Evolutionary conservation across 2,113 vertebrate species (phyloP).

Genomic region (Mesembrinibis cayennensis): DNA sequence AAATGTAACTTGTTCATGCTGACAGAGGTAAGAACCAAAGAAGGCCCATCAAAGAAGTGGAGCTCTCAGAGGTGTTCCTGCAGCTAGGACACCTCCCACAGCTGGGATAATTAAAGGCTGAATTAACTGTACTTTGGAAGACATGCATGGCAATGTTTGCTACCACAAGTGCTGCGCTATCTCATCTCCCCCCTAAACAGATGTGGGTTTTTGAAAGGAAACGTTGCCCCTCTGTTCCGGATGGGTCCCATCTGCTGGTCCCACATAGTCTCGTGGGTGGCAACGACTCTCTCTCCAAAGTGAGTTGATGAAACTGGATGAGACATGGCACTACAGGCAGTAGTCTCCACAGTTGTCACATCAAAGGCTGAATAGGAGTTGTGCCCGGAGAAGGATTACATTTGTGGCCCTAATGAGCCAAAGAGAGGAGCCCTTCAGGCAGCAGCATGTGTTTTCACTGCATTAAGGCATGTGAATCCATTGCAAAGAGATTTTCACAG

Average conservation of each 20-base stretch:
- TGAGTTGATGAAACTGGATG: background rate
- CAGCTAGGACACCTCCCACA: background rate
- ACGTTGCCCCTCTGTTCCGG: background rate
- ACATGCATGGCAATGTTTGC: background rate
- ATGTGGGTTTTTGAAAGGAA: background rate
- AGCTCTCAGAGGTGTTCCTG: background rate
- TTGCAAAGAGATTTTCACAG: background rate
- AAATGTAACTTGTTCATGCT: background rate
- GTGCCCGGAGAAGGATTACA: background rate
- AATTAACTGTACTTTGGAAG: background rate
- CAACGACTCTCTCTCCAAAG: background rate
- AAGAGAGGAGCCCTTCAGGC: background rate
- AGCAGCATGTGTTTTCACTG: background rate
- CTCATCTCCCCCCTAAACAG: accelerated
- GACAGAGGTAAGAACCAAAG: background rate
- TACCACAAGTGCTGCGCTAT: background rate
- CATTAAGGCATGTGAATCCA: background rate
- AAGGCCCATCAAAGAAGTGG: background rate
- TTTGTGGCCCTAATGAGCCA: background rate
- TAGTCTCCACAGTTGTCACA: background rate
- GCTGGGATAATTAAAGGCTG: background rate
- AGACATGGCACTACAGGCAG: background rate
- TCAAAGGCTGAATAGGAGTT: background rate
- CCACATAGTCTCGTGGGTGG: background rate
- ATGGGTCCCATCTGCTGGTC: background rate